phyloP scores from a whole-genome alignment of 2,888 invertebrate genomes.

The Tachystola acroxantha region DNA sequence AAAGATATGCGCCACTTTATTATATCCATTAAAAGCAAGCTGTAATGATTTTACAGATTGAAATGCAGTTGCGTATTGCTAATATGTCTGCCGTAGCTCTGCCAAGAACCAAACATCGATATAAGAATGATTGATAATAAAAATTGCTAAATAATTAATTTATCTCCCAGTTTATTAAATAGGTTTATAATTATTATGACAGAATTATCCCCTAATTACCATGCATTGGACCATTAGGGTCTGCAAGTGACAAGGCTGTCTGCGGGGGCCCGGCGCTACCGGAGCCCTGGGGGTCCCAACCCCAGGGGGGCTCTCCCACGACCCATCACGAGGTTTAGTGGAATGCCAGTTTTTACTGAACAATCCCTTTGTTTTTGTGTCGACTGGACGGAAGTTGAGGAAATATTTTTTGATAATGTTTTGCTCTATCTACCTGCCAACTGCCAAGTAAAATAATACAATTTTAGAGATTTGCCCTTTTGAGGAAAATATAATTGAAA shows the following conservation, averaged over 20 bases:
- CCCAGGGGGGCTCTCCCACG: conserved; percentile 32
- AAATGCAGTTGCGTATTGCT: too few species aligned
- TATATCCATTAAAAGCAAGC: too few species aligned
- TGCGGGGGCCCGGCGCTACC: conserved; percentile 38
- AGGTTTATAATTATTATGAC: conserved; percentile 16
- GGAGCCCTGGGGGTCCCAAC: conserved; percentile 24
- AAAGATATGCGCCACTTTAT: too few species aligned
- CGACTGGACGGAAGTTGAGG: conserved; percentile 37
- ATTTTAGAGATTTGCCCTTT: too few species aligned
- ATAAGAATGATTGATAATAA: too few species aligned
- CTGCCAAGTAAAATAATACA: too few species aligned
- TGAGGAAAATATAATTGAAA: too few species aligned
- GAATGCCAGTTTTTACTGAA: conserved; percentile 29
- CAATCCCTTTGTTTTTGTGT: conserved; percentile 24
- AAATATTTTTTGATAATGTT: conserved; percentile 17
- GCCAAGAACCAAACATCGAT: too few species aligned
- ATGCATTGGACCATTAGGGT: conserved; percentile 23
- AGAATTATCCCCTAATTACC: conserved; percentile 19
- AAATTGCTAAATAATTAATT: too few species aligned
- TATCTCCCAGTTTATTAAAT: conserved; percentile 4
- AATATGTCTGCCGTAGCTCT: too few species aligned
- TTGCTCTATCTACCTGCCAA: not conserved
- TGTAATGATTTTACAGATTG: too few species aligned
- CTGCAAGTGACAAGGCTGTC: conserved; percentile 40
- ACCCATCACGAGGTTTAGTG: conserved; percentile 16